phyloP scores from a whole-genome alignment of 2,113 vertebrate genomes.

The Clarias batrachus region DNA sequence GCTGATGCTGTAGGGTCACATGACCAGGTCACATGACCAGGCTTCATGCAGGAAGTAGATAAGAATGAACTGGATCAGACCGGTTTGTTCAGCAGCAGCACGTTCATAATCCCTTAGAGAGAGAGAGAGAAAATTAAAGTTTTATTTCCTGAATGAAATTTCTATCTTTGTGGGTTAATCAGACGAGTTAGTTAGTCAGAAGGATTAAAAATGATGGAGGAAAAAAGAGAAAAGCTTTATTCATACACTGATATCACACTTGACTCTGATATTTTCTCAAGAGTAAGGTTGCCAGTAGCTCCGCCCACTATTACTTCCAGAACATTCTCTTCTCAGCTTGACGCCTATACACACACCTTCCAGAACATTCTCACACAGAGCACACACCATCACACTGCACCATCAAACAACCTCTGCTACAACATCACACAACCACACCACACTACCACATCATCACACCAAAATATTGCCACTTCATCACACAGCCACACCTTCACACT shows the following conservation, averaged over 20 bases:
- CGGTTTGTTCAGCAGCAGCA: not conserved
- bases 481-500: no score
- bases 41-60: constrained; percentile 17
- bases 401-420: no score
- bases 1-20: constrained; percentile 1
- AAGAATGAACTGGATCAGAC: constrained; percentile 25
- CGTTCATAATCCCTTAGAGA: not conserved
- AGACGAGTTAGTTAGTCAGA: not conserved
- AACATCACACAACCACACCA: no score
- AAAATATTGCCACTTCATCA: no score
- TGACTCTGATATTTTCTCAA: not conserved
- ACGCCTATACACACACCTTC: not conserved
- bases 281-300: not conserved
- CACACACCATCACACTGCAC: no score
- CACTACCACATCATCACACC: no score
- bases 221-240: not conserved
- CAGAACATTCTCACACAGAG: not conserved
- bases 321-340: not conserved
- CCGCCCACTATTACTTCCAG: not conserved
- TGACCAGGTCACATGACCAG: not conserved
- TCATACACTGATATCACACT: not conserved
- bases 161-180: not conserved
- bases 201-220: not conserved
- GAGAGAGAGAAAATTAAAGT: not conserved
- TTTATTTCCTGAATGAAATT: not conserved